Percentiles rank a stretch among this genome's conserved stretches.
Conservation (phyloP, 1,140 invertebrate genomes). For the Hydropsyche tenuis region DNA sequence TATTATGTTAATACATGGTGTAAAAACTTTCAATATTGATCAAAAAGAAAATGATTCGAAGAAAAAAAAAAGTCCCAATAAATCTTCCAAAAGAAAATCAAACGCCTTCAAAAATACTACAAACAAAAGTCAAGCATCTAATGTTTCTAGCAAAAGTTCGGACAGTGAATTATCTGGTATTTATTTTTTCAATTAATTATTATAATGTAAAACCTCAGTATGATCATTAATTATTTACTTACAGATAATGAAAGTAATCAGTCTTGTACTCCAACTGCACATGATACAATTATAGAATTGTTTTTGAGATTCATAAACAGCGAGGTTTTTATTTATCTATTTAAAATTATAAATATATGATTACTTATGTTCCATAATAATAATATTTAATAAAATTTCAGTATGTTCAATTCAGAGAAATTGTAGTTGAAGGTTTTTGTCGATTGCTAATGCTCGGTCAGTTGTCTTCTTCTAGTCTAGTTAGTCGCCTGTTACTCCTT, state of each 20-base stretch:
- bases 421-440: conserved; percentile 61
- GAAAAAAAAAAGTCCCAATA: conserved; percentile 30
- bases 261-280: conserved; percentile 51
- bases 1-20: conserved; percentile 58
- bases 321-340: conserved; percentile 33
- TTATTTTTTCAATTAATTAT: no score
- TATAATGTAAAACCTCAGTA: no score
- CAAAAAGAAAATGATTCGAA: conserved; percentile 29
- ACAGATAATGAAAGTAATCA: conserved; percentile 35
- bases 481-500: conserved; percentile 57
- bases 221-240: no score
- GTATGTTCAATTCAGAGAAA: conserved; percentile 57
- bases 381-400: conserved; percentile 47
- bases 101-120: conserved; percentile 30
- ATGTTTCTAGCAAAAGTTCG: conserved; percentile 16
- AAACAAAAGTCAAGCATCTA: conserved; percentile 24
- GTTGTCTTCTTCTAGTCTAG: conserved; percentile 57
- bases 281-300: conserved; percentile 58
- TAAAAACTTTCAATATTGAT: conserved; percentile 56
- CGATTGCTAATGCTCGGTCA: conserved; percentile 57
- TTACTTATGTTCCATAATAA: conserved; percentile 17
- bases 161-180: conserved; percentile 36
- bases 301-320: conserved; percentile 59
- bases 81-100: conserved; percentile 24
- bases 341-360: conserved; percentile 18